phyloP scores from a whole-genome alignment of 1,140 invertebrate species.

The Drosophila persimilis region DNA sequence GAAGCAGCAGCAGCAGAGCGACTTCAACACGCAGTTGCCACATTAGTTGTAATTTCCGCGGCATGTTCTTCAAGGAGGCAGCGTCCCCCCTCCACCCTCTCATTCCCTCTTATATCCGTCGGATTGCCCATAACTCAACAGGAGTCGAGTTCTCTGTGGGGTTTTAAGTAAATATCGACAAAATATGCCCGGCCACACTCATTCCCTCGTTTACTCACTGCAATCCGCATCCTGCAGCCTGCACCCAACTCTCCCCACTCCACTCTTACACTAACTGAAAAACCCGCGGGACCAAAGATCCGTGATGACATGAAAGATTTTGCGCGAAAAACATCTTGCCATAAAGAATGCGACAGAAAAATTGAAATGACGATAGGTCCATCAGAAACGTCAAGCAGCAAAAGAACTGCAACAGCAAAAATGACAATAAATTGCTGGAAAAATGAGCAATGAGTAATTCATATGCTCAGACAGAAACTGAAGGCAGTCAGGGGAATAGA shows the following conservation, averaged over 20 bases:
- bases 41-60: constrained; percentile 74
- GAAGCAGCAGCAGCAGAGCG: constrained; percentile 44
- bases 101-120: not conserved
- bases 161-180: constrained; percentile 73
- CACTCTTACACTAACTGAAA: too few relatives aligned
- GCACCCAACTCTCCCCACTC: too few relatives aligned
- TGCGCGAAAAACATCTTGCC: constrained; percentile 47
- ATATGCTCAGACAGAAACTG: constrained; percentile 72
- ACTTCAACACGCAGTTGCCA: constrained; percentile 67
- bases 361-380: constrained; percentile 38
- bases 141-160: constrained; percentile 48
- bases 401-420: constrained; percentile 35
- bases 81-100: constrained; percentile 10
- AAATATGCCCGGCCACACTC: constrained; percentile 57
- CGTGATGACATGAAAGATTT: constrained; percentile 61
- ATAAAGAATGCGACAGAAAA: constrained; percentile 55
- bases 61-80: constrained; percentile 42
- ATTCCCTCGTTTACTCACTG: too few relatives aligned
- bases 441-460: constrained; percentile 81
- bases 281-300: constrained; percentile 28
- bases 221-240: too few relatives aligned
- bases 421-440: constrained; percentile 79
- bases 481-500: constrained; percentile 1
- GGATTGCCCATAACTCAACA: constrained; percentile 29
- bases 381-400: constrained; percentile 9